A percentile compares a stretch with the other conserved stretches of the same genome.
Conservation (phyloP, 2,888 invertebrate species). For the Leptopilina myrica region DNA sequence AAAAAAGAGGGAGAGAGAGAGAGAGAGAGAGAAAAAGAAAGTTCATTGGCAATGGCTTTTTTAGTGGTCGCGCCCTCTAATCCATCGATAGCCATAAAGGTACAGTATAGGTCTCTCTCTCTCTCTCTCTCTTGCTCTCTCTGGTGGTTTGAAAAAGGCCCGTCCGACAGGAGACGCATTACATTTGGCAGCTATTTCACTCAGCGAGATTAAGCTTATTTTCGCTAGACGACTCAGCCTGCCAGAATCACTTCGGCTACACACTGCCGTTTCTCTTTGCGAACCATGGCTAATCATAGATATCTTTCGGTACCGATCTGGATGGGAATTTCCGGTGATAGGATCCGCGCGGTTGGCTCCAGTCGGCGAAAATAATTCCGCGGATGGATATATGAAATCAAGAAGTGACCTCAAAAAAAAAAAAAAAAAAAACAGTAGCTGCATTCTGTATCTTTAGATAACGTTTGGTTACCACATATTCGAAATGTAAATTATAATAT, state of each 20-base stretch:
- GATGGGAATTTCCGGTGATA: conserved; percentile 52
- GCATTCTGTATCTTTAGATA: too few relatives aligned
- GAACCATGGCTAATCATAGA: conserved; percentile 44
- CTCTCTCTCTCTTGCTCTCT: too few relatives aligned
- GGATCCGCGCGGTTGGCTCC: conserved; percentile 32
- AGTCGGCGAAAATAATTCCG: conserved; percentile 37
- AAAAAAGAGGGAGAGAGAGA: conserved; percentile 42
- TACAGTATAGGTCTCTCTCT: background rate
- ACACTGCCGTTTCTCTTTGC: conserved; percentile 17
- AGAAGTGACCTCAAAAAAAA: too few relatives aligned
- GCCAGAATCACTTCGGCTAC: conserved; percentile 68
- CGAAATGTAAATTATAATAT: too few relatives aligned
- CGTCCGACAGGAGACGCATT: conserved; percentile 53
- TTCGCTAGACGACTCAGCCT: conserved; percentile 73
- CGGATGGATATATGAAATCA: background rate
- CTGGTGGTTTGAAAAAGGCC: conserved; percentile 14
- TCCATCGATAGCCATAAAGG: conserved; percentile 56
- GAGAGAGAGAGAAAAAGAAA: background rate
- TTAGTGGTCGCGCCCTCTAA: conserved; percentile 60
- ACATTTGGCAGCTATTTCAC: conserved; percentile 61
- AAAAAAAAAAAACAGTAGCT: too few relatives aligned
- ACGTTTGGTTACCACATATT: too few relatives aligned
- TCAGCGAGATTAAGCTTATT: conserved; percentile 75
- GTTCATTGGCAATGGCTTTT: conserved; percentile 47
- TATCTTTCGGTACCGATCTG: conserved; percentile 58